Conservation (phyloP, 2,888 invertebrate species). For the Chrysomela aeneicollis region DNA sequence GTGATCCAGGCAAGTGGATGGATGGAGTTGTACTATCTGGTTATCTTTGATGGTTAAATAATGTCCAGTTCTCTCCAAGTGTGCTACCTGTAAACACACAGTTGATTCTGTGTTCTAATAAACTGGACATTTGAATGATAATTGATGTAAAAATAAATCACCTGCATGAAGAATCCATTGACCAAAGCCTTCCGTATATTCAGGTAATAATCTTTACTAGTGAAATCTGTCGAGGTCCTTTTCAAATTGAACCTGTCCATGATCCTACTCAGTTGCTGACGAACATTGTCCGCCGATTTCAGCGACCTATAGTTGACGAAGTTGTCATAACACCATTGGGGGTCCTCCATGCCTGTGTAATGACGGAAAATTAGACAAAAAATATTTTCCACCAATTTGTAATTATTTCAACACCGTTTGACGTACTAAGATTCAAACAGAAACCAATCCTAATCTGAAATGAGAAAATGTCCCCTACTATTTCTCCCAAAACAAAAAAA, state of each 20-base stretch:
- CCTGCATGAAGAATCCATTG: constrained; percentile 99
- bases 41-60: constrained; percentile 99
- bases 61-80: constrained; percentile 96
- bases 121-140: no score
- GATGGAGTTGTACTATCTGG: constrained; percentile 98
- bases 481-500: no score
- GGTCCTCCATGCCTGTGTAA: constrained; percentile 89
- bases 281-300: constrained; percentile 98
- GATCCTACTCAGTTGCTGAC: constrained; percentile 95
- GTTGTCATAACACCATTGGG: constrained; percentile 99
- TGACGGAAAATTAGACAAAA: background rate
- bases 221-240: constrained; percentile 96
- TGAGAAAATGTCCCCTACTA: no score
- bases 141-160: constrained; percentile 60
- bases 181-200: constrained; percentile 99
- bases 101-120: no score
- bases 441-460: no score
- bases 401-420: background rate
- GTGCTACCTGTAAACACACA: constrained; percentile 79
- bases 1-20: constrained; percentile 98
- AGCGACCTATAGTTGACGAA: constrained; percentile 98
- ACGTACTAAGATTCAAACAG: no score
- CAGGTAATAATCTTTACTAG: constrained; percentile 97
- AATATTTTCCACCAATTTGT: constrained; percentile 8
- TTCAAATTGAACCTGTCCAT: constrained; percentile 97